A percentile compares a stretch with the other conserved stretches of the same genome.
Evolutionary conservation across 2,797 vertebrate species (phyloP).

Genomic region (Chromis chromis): DNA sequence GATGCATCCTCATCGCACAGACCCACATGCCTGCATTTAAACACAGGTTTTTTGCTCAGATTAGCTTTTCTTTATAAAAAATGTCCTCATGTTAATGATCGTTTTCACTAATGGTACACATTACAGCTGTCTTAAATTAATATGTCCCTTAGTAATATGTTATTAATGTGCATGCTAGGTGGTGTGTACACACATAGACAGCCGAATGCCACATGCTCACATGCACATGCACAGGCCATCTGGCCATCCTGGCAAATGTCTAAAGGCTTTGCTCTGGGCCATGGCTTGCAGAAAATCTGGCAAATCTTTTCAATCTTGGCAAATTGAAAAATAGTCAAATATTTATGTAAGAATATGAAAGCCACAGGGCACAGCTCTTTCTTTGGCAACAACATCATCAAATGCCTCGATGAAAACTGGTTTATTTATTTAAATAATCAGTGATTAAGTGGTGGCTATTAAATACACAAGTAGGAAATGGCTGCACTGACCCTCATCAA

Average conservation of each 20-base stretch:
- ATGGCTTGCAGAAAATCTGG: slow-evolving; percentile 29
- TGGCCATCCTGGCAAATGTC: slow-evolving; percentile 61
- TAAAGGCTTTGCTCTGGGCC: slow-evolving; percentile 47
- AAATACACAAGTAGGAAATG: slow-evolving; percentile 14
- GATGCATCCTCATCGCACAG: neutral
- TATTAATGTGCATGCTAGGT: slow-evolving; percentile 12
- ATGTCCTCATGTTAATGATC: neutral
- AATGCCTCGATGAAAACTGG: slow-evolving; percentile 13
- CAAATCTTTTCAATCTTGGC: slow-evolving; percentile 3
- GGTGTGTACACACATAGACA: neutral
- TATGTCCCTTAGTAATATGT: slow-evolving; percentile 14
- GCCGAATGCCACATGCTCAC: slow-evolving; percentile 6
- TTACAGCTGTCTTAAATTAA: slow-evolving; percentile 15
- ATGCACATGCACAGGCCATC: slow-evolving; percentile 54
- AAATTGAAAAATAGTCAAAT: slow-evolving; percentile 54
- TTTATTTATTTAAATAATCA: slow-evolving; percentile 24
- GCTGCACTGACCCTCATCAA: slow-evolving; percentile 28
- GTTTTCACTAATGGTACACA: neutral
- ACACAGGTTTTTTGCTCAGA: neutral
- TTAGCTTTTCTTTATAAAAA: slow-evolving; percentile 5
- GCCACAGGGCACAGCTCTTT: neutral
- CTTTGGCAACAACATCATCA: slow-evolving; percentile 22
- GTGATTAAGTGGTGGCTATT: slow-evolving; percentile 23
- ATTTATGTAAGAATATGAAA: slow-evolving; percentile 46
- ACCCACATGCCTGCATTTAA: neutral